Conservation (phyloP, 2,888 invertebrate species). For the Nomada flava region DNA sequence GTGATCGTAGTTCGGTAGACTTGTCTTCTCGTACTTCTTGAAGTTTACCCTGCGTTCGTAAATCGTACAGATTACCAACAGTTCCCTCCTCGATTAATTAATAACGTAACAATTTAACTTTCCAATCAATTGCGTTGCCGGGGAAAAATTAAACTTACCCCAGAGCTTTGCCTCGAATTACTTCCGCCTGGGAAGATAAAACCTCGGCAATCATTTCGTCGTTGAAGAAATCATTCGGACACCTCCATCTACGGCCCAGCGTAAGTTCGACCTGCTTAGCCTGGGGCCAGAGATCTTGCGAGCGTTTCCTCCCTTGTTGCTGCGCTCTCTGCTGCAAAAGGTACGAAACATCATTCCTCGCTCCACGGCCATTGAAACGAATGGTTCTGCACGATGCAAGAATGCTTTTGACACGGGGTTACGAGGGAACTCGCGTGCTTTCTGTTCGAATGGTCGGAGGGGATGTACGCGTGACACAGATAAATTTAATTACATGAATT, state of each 20-base stretch:
- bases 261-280: constrained; percentile 91
- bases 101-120: no score
- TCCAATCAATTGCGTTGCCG: no score
- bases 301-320: constrained; percentile 77
- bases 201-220: constrained; percentile 95
- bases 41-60: constrained; percentile 91
- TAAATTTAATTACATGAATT: constrained; percentile 14
- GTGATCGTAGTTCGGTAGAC: constrained; percentile 89
- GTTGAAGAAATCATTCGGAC: constrained; percentile 94
- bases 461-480: constrained; percentile 24
- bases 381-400: constrained; percentile 1
- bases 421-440: constrained; percentile 37
- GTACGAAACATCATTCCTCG: constrained; percentile 2
- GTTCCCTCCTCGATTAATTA: not conserved
- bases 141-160: constrained; percentile 88
- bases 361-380: not conserved
- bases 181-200: constrained; percentile 93
- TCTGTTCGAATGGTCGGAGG: not conserved
- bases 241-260: constrained; percentile 91
- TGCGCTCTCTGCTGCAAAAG: constrained; percentile 75
- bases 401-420: constrained; percentile 31
- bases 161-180: constrained; percentile 92
- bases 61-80: constrained; percentile 4
- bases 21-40: constrained; percentile 92
- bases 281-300: constrained; percentile 85